Evolutionary conservation across 2,797 vertebrate genomes (phyloP).

Genomic region (Amblyraja radiata): DNA sequence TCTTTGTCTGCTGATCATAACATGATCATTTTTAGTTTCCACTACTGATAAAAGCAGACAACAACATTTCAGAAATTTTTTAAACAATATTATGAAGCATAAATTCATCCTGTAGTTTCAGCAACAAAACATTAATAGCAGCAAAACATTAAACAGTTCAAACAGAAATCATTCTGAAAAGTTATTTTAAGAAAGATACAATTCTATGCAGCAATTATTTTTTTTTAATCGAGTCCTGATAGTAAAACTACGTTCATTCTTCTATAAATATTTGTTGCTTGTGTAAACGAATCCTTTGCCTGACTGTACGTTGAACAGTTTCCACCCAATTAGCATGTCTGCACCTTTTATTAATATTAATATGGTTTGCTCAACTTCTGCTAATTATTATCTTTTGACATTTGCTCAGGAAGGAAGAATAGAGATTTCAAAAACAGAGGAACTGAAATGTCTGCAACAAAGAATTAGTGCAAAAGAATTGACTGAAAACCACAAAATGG

Average conservation of each 20-base stretch:
- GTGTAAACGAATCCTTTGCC: slow-evolving; percentile 9
- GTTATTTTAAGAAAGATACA: not conserved
- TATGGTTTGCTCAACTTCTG: slow-evolving; percentile 20
- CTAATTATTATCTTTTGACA: slow-evolving; percentile 5
- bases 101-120: not conserved
- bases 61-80: not conserved
- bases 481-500: not conserved
- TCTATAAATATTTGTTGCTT: slow-evolving; percentile 31
- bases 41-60: not conserved
- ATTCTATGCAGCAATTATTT: not conserved
- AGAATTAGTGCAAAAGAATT: not conserved
- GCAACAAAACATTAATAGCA: not conserved
- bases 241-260: not conserved
- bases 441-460: not conserved
- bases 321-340: slow-evolving; percentile 23
- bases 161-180: not conserved
- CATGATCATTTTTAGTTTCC: slow-evolving; percentile 1
- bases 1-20: slow-evolving; percentile 25
- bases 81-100: not conserved
- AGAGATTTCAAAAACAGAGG: not conserved
- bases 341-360: slow-evolving; percentile 35
- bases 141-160: not conserved
- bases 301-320: not conserved
- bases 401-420: slow-evolving; percentile 24
- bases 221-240: not conserved